Base-by-base conservation (phyloP, 1,140 invertebrate genomes). In the Hylaeus volcanicus region DNA sequence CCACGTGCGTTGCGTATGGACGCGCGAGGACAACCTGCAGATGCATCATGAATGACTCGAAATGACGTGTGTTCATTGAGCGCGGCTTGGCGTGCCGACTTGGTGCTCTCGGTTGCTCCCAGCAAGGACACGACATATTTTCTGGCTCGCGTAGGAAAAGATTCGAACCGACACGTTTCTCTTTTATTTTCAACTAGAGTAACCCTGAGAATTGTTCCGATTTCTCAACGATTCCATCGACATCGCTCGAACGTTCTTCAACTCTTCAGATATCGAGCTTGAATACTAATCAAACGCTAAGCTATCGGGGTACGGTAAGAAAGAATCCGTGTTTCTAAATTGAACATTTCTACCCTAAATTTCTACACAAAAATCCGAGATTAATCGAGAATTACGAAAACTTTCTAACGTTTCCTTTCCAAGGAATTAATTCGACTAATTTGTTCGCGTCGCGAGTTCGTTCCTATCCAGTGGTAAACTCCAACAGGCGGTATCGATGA, bases 11-110 rank as follows among this genome's bases (percentile, higher is more conserved):
- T 58, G 77, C 74, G 78, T 73, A 68, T 55, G 83, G 66, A 77
- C 70, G 81, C 80, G 79, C 90, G 89, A 91, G 88, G 90, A 90
- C 89, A 90, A 92, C 88, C 85, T 90, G 88, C 87, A 90, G 90
- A 92, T 90, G 89, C 89, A 92, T 92, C 89, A 92, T 92, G 91
- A 92, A 92, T 92, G 91, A 92, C 90, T 92, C 88, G 86, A 91
- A 91, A 90, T 91, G 91, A 92, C 89, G 91, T 90, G 85, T 87
- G 90, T 91, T 92, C 91, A 92, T 92, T 92, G 91, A 91, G 90
- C 86, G 79, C 84, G 78, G 81, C 79, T 76, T 83, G 84, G 73
- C 79, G 79, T 85, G 85, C 78, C 84, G 86, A 84, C 84, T 85
- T 81, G 83, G 61, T 82, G 80, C 64, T 86, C 83, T 85, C 78